Percentiles rank a stretch among this genome's conserved stretches.
Conservation (phyloP, 2,113 vertebrate species). For the Elachura formosa region DNA sequence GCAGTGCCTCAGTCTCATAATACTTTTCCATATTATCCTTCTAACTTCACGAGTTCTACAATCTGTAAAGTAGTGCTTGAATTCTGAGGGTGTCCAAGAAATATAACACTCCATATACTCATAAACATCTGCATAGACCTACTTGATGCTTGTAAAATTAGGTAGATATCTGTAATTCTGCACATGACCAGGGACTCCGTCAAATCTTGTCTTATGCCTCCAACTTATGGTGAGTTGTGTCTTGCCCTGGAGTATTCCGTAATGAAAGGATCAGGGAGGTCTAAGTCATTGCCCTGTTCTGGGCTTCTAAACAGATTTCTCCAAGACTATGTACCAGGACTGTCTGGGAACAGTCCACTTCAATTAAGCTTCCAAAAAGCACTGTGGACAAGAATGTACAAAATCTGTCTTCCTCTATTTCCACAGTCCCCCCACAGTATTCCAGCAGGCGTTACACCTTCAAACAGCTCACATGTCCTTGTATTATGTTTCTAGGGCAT, state of each 20-base stretch:
- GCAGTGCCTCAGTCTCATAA: not conserved
- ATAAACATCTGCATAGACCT: not conserved
- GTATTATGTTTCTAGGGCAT: not conserved
- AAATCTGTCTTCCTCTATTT: not conserved
- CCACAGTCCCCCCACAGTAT: not conserved
- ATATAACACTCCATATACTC: not conserved
- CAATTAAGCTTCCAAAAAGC: not conserved
- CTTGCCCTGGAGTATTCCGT: not conserved
- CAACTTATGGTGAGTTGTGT: not conserved
- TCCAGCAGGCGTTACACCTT: not conserved
- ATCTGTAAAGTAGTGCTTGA: not conserved
- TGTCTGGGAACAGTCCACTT: not conserved
- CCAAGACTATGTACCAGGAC: not conserved
- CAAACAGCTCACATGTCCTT: not conserved
- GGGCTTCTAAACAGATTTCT: not conserved
- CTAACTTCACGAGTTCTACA: not conserved
- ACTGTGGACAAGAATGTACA: not conserved
- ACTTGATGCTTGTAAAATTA: not conserved
- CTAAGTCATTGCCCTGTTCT: not conserved
- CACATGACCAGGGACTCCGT: not conserved
- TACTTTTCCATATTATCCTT: not conserved
- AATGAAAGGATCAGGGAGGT: not conserved
- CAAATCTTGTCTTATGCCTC: not conserved
- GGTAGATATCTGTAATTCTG: not conserved
- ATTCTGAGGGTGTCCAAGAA: not conserved